A percentile compares a stretch with the other conserved stretches of the same genome.
These are phyloP conservation scores for Monochamus saltuarius DNA, from an alignment of 1,140 invertebrate species.

Conservation along the genomic window DNA sequence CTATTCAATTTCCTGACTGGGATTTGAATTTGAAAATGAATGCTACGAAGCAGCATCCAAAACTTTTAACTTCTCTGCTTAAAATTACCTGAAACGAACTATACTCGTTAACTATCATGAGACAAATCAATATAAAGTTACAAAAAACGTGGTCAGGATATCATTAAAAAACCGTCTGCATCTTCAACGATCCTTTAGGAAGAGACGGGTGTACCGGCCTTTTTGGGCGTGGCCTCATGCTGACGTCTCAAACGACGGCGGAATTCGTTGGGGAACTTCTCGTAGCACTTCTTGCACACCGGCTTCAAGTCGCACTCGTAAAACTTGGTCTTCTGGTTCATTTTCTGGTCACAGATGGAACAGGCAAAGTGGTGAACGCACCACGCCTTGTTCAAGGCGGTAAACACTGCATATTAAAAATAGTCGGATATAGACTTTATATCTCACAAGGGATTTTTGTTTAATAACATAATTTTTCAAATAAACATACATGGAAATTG, in stretches of 20 bases:
- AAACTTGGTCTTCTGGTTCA: conserved; percentile 99
- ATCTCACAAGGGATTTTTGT: not conserved
- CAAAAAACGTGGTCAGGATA: no score
- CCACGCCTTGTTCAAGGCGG: conserved; percentile 99
- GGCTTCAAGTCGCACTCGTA: conserved; percentile 98
- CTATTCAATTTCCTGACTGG: no score
- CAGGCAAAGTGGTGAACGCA: conserved; percentile 99
- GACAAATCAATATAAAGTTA: no score
- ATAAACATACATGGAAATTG: no score
- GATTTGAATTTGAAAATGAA: no score
- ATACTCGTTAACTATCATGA: no score
- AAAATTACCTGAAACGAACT: no score
- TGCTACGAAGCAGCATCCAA: no score
- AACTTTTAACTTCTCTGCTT: no score
- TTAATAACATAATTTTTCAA: no score
- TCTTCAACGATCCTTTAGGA: not conserved
- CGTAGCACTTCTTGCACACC: conserved; percentile 98
- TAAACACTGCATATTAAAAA: conserved; percentile 78
- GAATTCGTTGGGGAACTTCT: conserved; percentile 93
- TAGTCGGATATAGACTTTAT: not conserved
- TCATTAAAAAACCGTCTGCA: no score
- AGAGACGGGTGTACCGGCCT: conserved; percentile 38
- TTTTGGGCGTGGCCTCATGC: conserved; percentile 68
- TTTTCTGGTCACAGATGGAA: conserved; percentile 94
- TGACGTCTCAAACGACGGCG: conserved; percentile 81